Evolutionary conservation across 2,797 vertebrate species (phyloP), one percentile per base, ranked within the genome.

Genomic region (Tolypeutes matacus): DNA sequence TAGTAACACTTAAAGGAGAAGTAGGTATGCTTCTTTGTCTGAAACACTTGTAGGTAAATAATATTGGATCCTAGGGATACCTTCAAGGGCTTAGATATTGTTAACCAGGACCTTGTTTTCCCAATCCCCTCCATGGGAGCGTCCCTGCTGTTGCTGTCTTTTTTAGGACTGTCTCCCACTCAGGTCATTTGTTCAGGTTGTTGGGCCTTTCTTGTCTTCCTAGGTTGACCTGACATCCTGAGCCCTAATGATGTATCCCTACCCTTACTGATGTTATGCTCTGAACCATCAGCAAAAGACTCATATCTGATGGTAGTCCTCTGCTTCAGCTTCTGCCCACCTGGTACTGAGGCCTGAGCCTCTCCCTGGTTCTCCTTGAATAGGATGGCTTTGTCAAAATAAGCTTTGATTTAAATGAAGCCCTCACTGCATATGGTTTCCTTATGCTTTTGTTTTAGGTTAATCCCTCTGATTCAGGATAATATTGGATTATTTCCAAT

Each of bases 381-480:
- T 18, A 88, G 76, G 21, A 14, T 34, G n/a, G 7, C n/a, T 86
- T 93, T 77, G 46, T 91, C 70, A 34, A 34, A 77, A 18, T 64
- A n/a, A 89, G 13, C 12, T 69, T 81, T 92, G 85, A 51, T 78
- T 87, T 58, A 78, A 46, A 18, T 31, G 58, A 78, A 77, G 7
- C 34, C 73, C 58, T 89, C 29, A 21, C 2, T 93, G 46, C n/a
- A 4, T 69, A 10, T 39, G 58, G 7, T 89, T 93, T 73, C 21
- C 31, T 96, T 78, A 75, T 90, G 17, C 39, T 94, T 94, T 84
- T 56, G 18, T 77, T 96, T 93, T 80, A n/a, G 65, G 73, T 80
- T 80, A 91, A 73, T 90, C 42, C 21, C n/a, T 82, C 36, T 89
- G 31, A 86, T 76, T 84, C 25, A 81, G 62, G 36, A 25, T 91